Evolutionary conservation across 2,113 vertebrate species (phyloP).

Genomic region (Albula goreensis): DNA sequence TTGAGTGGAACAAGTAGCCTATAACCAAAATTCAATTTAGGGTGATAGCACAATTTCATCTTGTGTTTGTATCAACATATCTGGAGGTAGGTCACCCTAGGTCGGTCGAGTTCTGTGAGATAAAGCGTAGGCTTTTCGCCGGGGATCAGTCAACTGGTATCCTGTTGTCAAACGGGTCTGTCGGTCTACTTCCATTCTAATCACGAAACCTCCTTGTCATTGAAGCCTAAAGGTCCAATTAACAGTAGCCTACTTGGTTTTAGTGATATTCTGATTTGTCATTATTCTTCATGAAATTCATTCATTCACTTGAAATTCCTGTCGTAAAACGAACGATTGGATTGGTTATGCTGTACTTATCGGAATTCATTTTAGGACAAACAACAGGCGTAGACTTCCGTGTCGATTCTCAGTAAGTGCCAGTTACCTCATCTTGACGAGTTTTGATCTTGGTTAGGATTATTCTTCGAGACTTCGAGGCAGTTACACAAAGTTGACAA

Average conservation of each 20-base stretch:
- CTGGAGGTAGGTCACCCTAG: not conserved
- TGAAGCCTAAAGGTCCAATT: no score
- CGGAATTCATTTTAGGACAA: not conserved
- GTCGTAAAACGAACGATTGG: not conserved
- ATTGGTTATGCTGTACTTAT: not conserved
- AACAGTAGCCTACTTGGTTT: not conserved
- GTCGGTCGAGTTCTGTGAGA: not conserved
- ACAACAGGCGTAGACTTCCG: not conserved
- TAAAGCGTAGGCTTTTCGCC: not conserved
- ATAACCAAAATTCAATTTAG: not conserved
- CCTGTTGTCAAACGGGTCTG: not conserved
- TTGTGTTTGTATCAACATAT: not conserved
- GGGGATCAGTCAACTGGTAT: not conserved
- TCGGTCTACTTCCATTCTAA: not conserved
- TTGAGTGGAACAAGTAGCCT: no score
- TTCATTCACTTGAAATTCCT: not conserved
- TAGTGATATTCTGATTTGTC: no score
- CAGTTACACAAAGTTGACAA: not conserved
- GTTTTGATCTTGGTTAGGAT: not conserved
- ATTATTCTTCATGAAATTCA: not conserved
- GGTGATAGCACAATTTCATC: not conserved
- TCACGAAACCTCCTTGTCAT: not conserved
- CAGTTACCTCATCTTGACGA: not conserved
- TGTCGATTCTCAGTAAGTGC: not conserved
- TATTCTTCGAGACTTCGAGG: not conserved